Conservation (phyloP, 1,140 invertebrate genomes). For the Achatina immaculata region DNA sequence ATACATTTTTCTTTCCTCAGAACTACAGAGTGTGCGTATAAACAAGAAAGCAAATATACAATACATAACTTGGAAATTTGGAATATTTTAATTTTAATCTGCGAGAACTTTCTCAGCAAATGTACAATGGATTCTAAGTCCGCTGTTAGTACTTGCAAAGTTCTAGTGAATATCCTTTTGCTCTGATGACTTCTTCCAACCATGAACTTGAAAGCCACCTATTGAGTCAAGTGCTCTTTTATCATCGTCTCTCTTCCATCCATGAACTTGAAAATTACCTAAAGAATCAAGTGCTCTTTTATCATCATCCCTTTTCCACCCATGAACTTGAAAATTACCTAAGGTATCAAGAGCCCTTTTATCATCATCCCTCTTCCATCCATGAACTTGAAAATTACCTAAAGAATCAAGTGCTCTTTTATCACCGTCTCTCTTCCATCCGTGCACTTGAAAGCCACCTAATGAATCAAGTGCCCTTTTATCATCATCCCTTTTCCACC, state of each 20-base stretch:
- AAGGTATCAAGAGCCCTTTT: background rate
- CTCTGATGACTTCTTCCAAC: background rate
- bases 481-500: background rate
- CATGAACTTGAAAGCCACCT: background rate
- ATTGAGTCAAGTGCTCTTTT: background rate
- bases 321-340: background rate
- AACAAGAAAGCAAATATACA: too few species aligned
- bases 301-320: slow-evolving; percentile 19
- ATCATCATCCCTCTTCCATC: slow-evolving; percentile 16
- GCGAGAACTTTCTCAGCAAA: background rate
- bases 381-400: slow-evolving; percentile 1
- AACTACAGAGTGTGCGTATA: too few species aligned
- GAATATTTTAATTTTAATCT: background rate
- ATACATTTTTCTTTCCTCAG: too few species aligned
- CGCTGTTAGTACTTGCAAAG: background rate
- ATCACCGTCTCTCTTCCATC: slow-evolving; percentile 13
- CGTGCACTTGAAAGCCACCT: background rate
- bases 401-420: background rate
- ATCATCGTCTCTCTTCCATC: slow-evolving; percentile 7
- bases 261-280: background rate
- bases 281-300: background rate
- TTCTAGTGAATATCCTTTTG: background rate
- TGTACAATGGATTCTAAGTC: background rate
- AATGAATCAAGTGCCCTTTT: background rate
- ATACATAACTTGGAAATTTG: background rate